Percentiles rank a stretch among this genome's conserved stretches.
Conservation (phyloP, 2,888 invertebrate genomes). For the Frankliniella fusca region DNA sequence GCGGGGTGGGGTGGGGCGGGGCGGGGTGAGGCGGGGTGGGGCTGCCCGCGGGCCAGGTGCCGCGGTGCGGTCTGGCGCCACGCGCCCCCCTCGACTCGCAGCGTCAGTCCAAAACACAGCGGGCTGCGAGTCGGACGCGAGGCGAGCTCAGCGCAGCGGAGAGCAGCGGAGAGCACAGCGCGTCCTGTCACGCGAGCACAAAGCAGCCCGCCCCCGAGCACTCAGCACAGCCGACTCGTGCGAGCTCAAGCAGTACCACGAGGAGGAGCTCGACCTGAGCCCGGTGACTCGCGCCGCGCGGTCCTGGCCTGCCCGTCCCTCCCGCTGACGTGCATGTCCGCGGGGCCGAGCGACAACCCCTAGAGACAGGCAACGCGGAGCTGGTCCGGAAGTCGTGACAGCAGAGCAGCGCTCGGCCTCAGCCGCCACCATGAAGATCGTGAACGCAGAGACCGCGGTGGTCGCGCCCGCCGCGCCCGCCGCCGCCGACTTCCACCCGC, state of each 20-base stretch:
- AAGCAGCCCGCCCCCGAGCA: not conserved
- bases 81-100: not conserved
- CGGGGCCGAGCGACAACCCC: too few relatives aligned
- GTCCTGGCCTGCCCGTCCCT: too few relatives aligned
- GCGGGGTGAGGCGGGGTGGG: not conserved
- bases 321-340: too few relatives aligned
- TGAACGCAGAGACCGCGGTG: not conserved
- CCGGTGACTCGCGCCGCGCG: too few relatives aligned
- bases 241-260: too few relatives aligned
- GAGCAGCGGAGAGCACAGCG: too few relatives aligned
- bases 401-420: not conserved
- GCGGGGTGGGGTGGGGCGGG: not conserved
- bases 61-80: not conserved
- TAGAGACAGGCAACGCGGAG: not conserved
- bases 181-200: too few relatives aligned
- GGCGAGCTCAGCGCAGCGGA: not conserved
- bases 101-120: constrained; percentile 17
- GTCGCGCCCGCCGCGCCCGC: not conserved
- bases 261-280: not conserved
- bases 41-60: not conserved
- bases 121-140: not conserved
- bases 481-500: not conserved
- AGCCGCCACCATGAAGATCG: constrained; percentile 1
- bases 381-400: not conserved
- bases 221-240: too few relatives aligned